Percentiles rank a stretch among this genome's conserved stretches.
Evolutionary conservation across 2,888 invertebrate species (phyloP).

Genomic region (Lasioglossum morio): DNA sequence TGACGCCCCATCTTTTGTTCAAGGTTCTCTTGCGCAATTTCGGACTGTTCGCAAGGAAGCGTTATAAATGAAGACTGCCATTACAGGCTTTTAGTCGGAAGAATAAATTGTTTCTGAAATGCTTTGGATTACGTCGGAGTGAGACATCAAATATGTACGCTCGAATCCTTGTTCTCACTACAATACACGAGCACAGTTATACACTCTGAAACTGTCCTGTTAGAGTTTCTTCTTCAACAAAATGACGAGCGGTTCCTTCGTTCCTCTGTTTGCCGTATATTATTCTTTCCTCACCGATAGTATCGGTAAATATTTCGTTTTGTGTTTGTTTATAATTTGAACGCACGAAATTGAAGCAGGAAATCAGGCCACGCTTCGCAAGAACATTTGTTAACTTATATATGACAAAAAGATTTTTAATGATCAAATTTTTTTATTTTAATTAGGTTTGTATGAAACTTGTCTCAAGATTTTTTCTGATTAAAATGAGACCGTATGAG

Average conservation of each 20-base stretch:
- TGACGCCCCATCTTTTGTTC: conserved; percentile 1
- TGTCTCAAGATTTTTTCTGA: no score
- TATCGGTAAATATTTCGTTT: not conserved
- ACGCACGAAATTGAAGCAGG: not conserved
- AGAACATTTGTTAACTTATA: not conserved
- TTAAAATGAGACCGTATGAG: no score
- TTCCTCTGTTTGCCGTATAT: not conserved
- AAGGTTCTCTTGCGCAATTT: conserved; percentile 36
- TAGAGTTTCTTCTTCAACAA: not conserved
- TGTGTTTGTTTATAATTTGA: not conserved
- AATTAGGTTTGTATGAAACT: no score
- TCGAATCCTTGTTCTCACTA: not conserved
- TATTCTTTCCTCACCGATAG: not conserved
- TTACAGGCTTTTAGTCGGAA: conserved; percentile 46
- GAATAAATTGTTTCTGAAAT: conserved; percentile 44
- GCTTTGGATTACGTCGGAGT: conserved; percentile 38
- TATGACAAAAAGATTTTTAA: not conserved
- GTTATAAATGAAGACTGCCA: conserved; percentile 35
- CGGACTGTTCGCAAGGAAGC: conserved; percentile 27
- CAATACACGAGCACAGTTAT: not conserved
- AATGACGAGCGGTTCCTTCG: not conserved
- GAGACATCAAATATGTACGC: conserved; percentile 36
- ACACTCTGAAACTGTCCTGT: not conserved
- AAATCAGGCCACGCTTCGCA: not conserved
- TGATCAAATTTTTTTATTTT: no score